Percentiles rank a stretch among this genome's conserved stretches.
Evolutionary conservation across 2,888 invertebrate genomes (phyloP).

Genomic region (Synanthedon tipuliformis): DNA sequence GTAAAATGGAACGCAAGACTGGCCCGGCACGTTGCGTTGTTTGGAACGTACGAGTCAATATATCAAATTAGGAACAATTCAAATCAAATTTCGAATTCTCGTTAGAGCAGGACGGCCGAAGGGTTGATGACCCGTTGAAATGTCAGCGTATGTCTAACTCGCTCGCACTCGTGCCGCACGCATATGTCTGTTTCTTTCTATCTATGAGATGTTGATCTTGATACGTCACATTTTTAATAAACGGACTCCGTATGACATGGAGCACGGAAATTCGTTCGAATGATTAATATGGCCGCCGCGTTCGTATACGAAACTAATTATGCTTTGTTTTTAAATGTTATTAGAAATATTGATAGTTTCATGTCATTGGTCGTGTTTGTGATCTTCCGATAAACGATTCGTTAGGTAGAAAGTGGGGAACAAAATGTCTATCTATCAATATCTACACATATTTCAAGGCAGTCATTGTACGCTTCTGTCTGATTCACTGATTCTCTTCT

Average conservation of each 20-base stretch:
- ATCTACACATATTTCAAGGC: no score
- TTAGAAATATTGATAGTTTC: conserved; percentile 70
- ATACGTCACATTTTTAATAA: conserved; percentile 71
- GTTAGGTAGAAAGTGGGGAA: conserved; percentile 48
- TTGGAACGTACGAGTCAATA: conserved; percentile 25
- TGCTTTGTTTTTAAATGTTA: conserved; percentile 67
- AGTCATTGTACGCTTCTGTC: no score
- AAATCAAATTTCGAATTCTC: conserved; percentile 69
- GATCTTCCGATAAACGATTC: conserved; percentile 60
- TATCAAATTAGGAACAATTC: conserved; percentile 69
- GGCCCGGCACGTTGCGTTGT: not conserved
- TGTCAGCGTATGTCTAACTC: conserved; percentile 58
- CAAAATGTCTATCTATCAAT: no score
- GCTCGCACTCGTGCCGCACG: conserved; percentile 29
- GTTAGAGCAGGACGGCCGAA: conserved; percentile 66
- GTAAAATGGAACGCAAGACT: not conserved
- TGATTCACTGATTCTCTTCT: no score
- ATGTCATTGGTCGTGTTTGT: conserved; percentile 64
- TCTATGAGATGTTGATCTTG: conserved; percentile 67
- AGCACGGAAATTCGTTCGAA: conserved; percentile 67
- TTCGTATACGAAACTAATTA: conserved; percentile 56
- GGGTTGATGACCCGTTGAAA: conserved; percentile 70
- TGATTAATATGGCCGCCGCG: conserved; percentile 65
- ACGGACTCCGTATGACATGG: conserved; percentile 68
- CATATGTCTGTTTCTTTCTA: conserved; percentile 41